These are phyloP conservation scores for Gryllus longicercus DNA, from an alignment of 2,888 invertebrate genomes.

Conservation along the genomic window DNA sequence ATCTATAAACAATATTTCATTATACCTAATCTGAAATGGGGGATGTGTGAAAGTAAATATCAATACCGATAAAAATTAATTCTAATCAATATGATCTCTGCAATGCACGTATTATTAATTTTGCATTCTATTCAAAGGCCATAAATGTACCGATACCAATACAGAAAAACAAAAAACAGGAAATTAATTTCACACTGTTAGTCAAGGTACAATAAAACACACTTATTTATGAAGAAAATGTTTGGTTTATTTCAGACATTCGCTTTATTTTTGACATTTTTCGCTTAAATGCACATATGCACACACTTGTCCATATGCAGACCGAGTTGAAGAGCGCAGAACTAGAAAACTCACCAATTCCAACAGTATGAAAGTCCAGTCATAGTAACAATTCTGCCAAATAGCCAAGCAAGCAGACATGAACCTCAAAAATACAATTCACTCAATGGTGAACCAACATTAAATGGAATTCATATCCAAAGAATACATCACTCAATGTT, in stretches of 20 bases:
- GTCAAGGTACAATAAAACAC: not conserved
- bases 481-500: too few relatives aligned
- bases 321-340: constrained; percentile 1
- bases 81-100: too few relatives aligned
- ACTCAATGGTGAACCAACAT: too few relatives aligned
- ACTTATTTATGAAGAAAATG: not conserved
- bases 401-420: constrained; percentile 17
- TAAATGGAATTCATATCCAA: too few relatives aligned
- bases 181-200: not conserved
- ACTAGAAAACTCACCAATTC: not conserved
- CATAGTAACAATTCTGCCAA: not conserved
- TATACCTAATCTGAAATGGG: too few relatives aligned
- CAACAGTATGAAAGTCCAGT: not conserved
- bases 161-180: too few relatives aligned
- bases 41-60: too few relatives aligned
- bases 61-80: too few relatives aligned
- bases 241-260: constrained; percentile 8
- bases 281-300: not conserved
- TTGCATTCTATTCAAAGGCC: too few relatives aligned
- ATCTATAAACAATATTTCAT: too few relatives aligned
- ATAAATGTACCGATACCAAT: too few relatives aligned
- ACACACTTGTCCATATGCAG: not conserved
- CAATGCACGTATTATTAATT: too few relatives aligned
- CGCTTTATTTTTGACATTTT: constrained; percentile 9
- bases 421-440: not conserved